These are phyloP conservation scores for Distichodus sexfasciatus DNA, from an alignment of 2,797 vertebrate species.

Conservation along the genomic window DNA sequence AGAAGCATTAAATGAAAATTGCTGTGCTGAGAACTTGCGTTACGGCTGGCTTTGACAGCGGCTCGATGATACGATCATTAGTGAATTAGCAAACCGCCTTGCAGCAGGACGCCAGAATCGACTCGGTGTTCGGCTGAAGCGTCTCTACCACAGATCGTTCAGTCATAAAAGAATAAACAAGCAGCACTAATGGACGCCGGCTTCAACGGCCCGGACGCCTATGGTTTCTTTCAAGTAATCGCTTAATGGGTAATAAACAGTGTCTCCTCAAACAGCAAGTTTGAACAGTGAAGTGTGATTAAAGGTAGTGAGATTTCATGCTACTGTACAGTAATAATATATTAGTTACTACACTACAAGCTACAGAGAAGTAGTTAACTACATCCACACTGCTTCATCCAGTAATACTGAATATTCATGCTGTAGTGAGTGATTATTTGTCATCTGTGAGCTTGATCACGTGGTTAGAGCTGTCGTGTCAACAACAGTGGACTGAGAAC, in stretches of 20 bases:
- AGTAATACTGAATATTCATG: too few species aligned
- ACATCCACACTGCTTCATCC: too few species aligned
- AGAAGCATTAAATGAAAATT: conserved; percentile 39
- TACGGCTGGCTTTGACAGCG: conserved; percentile 38
- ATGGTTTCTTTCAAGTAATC: neutral
- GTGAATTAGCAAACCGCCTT: conserved; percentile 20
- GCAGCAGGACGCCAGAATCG: neutral
- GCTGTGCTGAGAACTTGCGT: conserved; percentile 17
- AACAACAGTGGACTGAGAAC: too few species aligned
- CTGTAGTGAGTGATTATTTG: too few species aligned
- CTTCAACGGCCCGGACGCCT: neutral
- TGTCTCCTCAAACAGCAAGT: neutral
- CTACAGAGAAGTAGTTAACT: too few species aligned
- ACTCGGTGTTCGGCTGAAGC: conserved; percentile 10
- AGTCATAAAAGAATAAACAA: conserved; percentile 13
- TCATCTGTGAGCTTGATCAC: too few species aligned
- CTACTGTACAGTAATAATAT: too few species aligned
- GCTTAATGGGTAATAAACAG: too few species aligned
- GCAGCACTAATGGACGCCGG: conserved; percentile 28
- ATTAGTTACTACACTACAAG: too few species aligned
- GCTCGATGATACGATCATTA: conserved; percentile 44
- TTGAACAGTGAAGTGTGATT: neutral
- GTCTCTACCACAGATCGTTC: conserved; percentile 30
- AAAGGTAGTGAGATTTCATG: too few species aligned
- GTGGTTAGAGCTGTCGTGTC: too few species aligned